Base-by-base conservation (phyloP, 2,797 vertebrate species). In the Acanthopagrus latus region DNA sequence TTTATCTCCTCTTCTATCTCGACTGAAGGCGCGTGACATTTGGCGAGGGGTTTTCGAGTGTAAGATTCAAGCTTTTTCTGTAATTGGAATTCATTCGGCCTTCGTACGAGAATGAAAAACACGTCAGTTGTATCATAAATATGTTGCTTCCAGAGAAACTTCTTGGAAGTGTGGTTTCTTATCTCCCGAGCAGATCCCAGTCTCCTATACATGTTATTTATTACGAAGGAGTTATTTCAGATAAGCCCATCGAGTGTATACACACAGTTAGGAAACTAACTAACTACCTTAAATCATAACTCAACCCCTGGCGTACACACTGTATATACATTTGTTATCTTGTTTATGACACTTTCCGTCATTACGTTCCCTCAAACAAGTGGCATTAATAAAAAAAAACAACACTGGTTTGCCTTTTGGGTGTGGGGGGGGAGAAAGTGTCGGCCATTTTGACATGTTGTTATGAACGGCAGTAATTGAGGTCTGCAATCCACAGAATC, bases 1-100 rank as follows among this genome's bases (percentile, higher is more conserved):
- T 81, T 85, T 93, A 94, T 95, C 94, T 92, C 77, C 76, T 87
- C 83, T 82, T 93, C 88, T 90, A 93, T 95, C 94, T 94, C 75
- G 27, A 82, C 86, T 86, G 54, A 87, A 87, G 88, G 84, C 80
- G 72, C 88, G 93, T 92, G 92, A 93, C 87, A 65, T 92, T 91
- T 83, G 73, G 84, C 85, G 81, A 86, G 88, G 79, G 83, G 81
- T 76, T 79, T 8, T 33, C 29, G 33, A 18, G 76, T 78, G 65
- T 68, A 76, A 64, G 87, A 90, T 87, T 82, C 79, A 60, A 81
- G 74, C 86, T 84, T 33, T 66, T 72, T 27, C 76, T 77, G 86
- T 88, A 86, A 83, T 84, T 90, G 83, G 87, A 92, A 84, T 85
- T 86, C 82, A 79, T 80, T 85, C 78, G 74, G 77, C 44, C 47